phyloP scores from a whole-genome alignment of 23 tunicate genomes.

The Styela plicata region DNA sequence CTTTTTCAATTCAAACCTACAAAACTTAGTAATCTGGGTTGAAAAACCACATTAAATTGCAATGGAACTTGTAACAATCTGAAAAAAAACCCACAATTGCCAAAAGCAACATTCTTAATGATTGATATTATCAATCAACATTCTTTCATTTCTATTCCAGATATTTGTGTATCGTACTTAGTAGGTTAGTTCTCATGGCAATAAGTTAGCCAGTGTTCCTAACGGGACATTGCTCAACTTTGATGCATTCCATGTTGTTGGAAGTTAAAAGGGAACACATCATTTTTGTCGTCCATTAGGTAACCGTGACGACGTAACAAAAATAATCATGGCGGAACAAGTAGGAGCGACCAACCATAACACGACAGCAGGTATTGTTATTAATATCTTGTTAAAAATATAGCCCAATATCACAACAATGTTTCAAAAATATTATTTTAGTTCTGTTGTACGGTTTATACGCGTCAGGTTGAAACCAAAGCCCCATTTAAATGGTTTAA shows the following conservation, averaged over 20 bases:
- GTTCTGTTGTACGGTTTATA: no score
- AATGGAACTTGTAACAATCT: no score
- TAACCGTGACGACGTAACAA: neutral
- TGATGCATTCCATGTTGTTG: neutral
- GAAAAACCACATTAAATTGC: no score
- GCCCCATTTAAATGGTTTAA: no score
- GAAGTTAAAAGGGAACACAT: neutral
- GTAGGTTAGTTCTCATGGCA: neutral
- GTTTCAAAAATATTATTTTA: no score
- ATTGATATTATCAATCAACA: neutral
- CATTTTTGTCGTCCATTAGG: neutral
- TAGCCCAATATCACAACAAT: no score
- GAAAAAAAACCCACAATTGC: no score
- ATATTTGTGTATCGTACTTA: neutral
- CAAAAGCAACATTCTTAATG: no score
- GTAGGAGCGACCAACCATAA: neutral
- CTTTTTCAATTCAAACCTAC: no score
- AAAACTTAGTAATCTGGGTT: no score
- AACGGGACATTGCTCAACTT: neutral
- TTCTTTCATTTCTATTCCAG: neutral
- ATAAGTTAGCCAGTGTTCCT: neutral
- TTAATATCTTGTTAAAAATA: no score
- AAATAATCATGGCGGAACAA: neutral
- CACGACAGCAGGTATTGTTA: neutral
- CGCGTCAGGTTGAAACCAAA: no score